Conservation (phyloP, 2,888 invertebrate genomes). For the Sialis fuliginosa region DNA sequence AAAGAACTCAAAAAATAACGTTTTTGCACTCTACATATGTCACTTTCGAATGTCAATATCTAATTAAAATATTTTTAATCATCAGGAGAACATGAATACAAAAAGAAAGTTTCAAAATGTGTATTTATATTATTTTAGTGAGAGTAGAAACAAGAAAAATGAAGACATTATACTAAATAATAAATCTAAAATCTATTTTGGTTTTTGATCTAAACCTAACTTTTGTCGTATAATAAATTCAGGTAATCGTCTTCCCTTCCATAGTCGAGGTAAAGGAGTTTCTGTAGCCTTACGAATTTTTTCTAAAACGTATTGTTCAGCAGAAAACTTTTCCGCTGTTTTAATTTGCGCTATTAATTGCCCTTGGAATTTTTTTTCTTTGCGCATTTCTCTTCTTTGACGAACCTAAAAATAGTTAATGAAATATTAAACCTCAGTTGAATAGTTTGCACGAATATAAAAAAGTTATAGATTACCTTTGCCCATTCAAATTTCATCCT, state of each 20-base stretch:
- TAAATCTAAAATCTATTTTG: constrained; percentile 3
- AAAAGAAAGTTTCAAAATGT: too few relatives aligned
- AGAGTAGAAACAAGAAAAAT: too few relatives aligned
- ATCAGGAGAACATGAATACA: too few relatives aligned
- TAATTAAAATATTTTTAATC: too few relatives aligned
- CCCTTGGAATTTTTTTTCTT: constrained; percentile 63
- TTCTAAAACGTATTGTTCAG: constrained; percentile 49
- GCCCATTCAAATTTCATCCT: constrained; percentile 62
- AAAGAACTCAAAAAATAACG: too few relatives aligned
- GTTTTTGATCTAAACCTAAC: constrained; percentile 36
- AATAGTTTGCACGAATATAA: background rate
- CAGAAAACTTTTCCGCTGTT: constrained; percentile 57
- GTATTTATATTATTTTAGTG: too few relatives aligned
- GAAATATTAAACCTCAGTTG: constrained; percentile 3
- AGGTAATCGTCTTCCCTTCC: constrained; percentile 44
- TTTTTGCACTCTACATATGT: too few relatives aligned
- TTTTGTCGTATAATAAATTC: constrained; percentile 48
- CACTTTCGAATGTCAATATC: too few relatives aligned
- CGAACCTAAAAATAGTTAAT: constrained; percentile 29
- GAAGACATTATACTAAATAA: too few relatives aligned
- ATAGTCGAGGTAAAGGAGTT: constrained; percentile 34
- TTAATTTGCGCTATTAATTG: constrained; percentile 48
- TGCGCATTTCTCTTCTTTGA: constrained; percentile 49
- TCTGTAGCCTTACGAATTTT: constrained; percentile 42
- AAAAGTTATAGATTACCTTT: constrained; percentile 33